Evolutionary conservation across 1,140 invertebrate genomes (phyloP).

Genomic region (Lucilia sericata): DNA sequence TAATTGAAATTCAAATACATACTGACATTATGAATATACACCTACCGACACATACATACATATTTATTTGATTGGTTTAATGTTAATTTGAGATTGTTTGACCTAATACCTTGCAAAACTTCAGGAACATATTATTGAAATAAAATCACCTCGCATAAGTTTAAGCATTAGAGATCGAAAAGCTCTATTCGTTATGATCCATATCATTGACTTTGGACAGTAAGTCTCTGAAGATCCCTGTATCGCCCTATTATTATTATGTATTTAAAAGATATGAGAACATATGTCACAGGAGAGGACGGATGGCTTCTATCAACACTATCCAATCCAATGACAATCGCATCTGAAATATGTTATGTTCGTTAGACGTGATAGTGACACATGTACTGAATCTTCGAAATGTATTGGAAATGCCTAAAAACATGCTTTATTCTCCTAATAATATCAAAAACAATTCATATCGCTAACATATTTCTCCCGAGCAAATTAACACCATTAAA

Average conservation of each 20-base stretch:
- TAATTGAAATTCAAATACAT: no score
- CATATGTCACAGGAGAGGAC: conserved; percentile 38
- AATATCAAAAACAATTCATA: conserved; percentile 62
- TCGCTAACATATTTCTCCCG: conserved; percentile 63
- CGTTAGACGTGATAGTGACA: conserved; percentile 47
- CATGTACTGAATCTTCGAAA: conserved; percentile 40
- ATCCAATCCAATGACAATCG: conserved; percentile 66
- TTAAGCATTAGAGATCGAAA: no score
- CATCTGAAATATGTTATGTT: conserved; percentile 61
- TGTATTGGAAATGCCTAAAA: conserved; percentile 64
- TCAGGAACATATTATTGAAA: conserved; percentile 64
- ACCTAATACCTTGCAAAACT: no score
- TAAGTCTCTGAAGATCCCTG: conserved; percentile 59
- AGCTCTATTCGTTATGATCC: no score
- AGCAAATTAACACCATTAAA: conserved; percentile 56
- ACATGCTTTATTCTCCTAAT: conserved; percentile 60
- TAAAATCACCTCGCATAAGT: conserved; percentile 63
- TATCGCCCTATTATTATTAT: no score
- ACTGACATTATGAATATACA: no score
- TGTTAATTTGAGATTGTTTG: no score
- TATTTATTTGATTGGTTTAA: no score
- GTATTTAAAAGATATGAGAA: no score
- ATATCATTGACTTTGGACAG: conserved; percentile 61
- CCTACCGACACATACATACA: no score
- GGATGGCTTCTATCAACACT: conserved; percentile 66